Evolutionary conservation across 1,140 invertebrate species (phyloP), one percentile per base, ranked within the genome.

Genomic region (Heliothis virescens): DNA sequence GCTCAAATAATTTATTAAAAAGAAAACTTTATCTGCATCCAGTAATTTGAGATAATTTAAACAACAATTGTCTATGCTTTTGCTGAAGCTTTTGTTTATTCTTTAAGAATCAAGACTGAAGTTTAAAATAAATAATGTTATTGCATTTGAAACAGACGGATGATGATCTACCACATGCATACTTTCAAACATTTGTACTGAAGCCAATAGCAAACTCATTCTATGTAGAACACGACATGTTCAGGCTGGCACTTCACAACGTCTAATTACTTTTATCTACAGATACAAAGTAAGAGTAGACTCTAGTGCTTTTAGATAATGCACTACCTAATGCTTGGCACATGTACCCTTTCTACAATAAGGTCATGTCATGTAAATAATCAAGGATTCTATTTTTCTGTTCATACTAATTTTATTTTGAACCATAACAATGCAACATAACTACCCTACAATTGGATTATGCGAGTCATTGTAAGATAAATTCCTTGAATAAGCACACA

Each of bases 161-260:
- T 95, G 98, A 98, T 89, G 98, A 99, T 96, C 97, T 97, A 88
- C 98, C 98, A 83, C 98, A 98, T 95, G 97, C 97, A 85, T 99
- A 98, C 95, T 96, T 97, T 90, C 98, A 99, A 96, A 97, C 97
- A 85, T 99, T 99, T 96, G 96, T 98, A 80, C 95, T 99, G 95
- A 98, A 98, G 95, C 97, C 97, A 83, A 96, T 97, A 88, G 97
- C 96, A 92, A 97, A 96, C 88, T 97, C 96, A 92, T 99, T 98
- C 96, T 98, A 97, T 95, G 96, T 98, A 87, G 97, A 98, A 95
- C 98, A 98, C 94, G 98, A 98, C 95, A 97, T 98, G 91, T 99
- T 99, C 96, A 96, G 98, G 93, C 96, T 98, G 87, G 97, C 97
- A 83, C 96, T 98, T 86, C 98, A 98, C 94, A 96, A 98, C 95